Evolutionary conservation across 1,140 invertebrate genomes (phyloP).

Genomic region (Rhagoletis pomonella): DNA sequence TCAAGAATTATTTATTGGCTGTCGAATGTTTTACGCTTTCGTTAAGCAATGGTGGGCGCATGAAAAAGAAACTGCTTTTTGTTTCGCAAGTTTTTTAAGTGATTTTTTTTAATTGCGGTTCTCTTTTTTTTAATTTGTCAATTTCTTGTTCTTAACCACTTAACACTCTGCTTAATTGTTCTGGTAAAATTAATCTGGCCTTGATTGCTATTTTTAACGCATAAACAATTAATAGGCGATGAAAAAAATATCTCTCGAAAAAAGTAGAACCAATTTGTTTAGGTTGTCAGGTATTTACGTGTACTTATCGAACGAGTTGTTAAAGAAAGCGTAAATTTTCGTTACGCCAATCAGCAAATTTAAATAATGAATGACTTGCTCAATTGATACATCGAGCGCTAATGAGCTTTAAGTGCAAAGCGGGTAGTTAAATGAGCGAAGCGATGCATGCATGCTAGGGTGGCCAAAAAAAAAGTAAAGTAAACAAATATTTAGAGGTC

Average conservation of each 20-base stretch:
- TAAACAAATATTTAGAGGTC: no score
- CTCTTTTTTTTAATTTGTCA: not conserved
- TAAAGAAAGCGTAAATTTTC: not conserved
- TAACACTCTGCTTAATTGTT: conserved; percentile 9
- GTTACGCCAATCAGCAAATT: not conserved
- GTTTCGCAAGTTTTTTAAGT: not conserved
- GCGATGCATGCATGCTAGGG: no score
- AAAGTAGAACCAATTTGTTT: not conserved
- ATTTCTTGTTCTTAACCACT: not conserved
- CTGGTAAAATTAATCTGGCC: conserved; percentile 2
- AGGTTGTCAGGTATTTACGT: not conserved
- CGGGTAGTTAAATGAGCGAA: no score
- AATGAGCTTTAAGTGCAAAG: not conserved
- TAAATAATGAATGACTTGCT: not conserved
- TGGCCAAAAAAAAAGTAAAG: no score
- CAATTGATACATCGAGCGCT: not conserved
- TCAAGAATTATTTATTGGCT: not conserved
- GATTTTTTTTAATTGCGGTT: not conserved
- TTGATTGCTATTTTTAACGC: not conserved
- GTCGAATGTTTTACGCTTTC: not conserved
- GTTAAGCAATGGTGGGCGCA: no score
- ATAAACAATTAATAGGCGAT: not conserved
- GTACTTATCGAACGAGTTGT: not conserved
- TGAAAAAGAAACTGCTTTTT: no score
- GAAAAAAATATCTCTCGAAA: not conserved